Base-by-base conservation (phyloP, 2,888 invertebrate species). In the Fissipunctia ypsillon region DNA sequence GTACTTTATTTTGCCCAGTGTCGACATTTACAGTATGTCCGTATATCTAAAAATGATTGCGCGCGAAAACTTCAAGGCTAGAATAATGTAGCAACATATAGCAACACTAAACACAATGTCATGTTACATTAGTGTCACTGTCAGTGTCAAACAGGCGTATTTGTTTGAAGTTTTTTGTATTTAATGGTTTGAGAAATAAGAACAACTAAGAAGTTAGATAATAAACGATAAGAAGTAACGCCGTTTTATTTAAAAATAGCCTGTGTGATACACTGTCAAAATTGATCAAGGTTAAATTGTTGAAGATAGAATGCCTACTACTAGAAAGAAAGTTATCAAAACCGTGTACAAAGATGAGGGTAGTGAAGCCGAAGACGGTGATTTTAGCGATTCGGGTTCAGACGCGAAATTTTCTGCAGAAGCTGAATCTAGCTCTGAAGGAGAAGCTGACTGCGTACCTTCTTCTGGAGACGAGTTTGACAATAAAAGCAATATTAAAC, bases 361-460 rank as follows among this genome's bases (percentile, higher is more conserved):
- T 31, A 95, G 94, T 79, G 95, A 94, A 54, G 56, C 31, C 14
- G 92, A 89, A 50, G 93, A 93, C 79, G 89, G 89, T 69, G 96
- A 96, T 87, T 96, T 95, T 73, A 95, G 95, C 84, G 96, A 96
- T 89, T 96, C 96, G 0, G 96, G 96, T n/a, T 96, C 96, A 0
- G 96, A 96, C 10, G 96, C 95, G 0, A 90, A 94, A 72, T 93
- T 96, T 84, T 91, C 95, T 65, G 93, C 93, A 56, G 76, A 71
- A 48, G 74, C 41, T 22, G 90, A 88, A 60, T 91, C 94, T 2
- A 94, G 93, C 78, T 95, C 94, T 5, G 91, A 91, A n/a, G 92
- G 93, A 43, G 93, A 92, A 54, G 85, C 86, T 9, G 89, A 90
- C 63, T 84, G 80, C 28, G 88, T 84, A 52, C 84, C 80, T 63